Evolutionary conservation across 2,797 vertebrate genomes (phyloP).

Genomic region (Loriculus beryllinus): DNA sequence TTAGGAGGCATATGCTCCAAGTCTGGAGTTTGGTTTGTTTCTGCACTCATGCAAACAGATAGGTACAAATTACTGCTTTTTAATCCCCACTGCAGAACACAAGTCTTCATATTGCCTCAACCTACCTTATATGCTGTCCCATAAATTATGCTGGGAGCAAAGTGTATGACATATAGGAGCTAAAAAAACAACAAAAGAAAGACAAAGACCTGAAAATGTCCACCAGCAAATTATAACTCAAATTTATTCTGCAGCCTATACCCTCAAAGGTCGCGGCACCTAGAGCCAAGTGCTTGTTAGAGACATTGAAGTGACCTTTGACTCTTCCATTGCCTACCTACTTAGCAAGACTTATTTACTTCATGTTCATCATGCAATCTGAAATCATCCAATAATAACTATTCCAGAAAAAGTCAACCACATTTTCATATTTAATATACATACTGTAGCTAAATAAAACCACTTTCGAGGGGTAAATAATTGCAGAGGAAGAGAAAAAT

Average conservation of each 20-base stretch:
- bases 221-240: background rate
- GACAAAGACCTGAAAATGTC: background rate
- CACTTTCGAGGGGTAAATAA: conserved; percentile 63
- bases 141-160: background rate
- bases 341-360: conserved; percentile 27
- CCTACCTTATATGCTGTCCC: background rate
- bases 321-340: conserved; percentile 11
- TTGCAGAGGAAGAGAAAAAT: conserved; percentile 66
- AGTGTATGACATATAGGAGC: background rate
- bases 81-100: background rate
- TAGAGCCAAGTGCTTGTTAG: background rate
- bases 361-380: conserved; percentile 50
- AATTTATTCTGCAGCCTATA: background rate
- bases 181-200: background rate
- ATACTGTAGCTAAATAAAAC: conserved; percentile 65
- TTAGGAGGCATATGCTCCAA: background rate
- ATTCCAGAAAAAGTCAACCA: conserved; percentile 57
- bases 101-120: background rate
- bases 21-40: background rate
- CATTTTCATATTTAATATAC: conserved; percentile 60
- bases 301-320: conserved; percentile 16
- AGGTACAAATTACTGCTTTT: background rate
- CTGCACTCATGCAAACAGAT: background rate
- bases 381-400: conserved; percentile 63
- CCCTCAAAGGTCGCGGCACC: background rate